phyloP scores from a whole-genome alignment of 92 coral and sea anemone species.

The Porites lobata region DNA sequence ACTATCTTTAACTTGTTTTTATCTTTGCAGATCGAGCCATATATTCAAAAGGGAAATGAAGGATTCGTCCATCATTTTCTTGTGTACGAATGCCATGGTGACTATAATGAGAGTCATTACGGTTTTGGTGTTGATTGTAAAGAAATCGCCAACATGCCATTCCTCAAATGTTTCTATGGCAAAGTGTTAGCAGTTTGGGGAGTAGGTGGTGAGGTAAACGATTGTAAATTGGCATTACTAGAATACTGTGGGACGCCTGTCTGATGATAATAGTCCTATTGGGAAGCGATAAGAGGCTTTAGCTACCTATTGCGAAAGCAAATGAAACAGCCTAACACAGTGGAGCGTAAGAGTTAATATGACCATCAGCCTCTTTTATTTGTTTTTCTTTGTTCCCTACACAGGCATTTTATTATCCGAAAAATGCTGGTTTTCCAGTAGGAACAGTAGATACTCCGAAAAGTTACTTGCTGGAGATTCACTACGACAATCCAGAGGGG shows the following conservation, averaged over 20 bases:
- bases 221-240: background rate
- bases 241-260: too few relatives aligned
- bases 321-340: too few relatives aligned
- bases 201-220: conserved; percentile 58
- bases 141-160: conserved; percentile 33
- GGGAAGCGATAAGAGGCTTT: too few relatives aligned
- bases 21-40: conserved; percentile 57
- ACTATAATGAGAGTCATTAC: conserved; percentile 33
- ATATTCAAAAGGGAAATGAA: conserved; percentile 49
- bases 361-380: background rate
- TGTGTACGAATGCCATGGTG: conserved; percentile 47
- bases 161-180: background rate
- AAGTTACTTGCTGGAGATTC: conserved; percentile 39
- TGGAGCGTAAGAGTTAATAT: too few relatives aligned
- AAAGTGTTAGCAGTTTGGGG: conserved; percentile 52
- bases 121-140: conserved; percentile 41
- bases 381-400: background rate
- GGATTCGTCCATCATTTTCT: conserved; percentile 78
- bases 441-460: conserved; percentile 25
- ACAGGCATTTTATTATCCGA: conserved; percentile 56
- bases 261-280: too few relatives aligned
- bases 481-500: conserved; percentile 49
- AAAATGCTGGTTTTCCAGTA: conserved; percentile 39
- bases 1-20: background rate
- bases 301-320: too few relatives aligned